phyloP scores from a whole-genome alignment of 2,888 invertebrate genomes.

The Lithodes maja region DNA sequence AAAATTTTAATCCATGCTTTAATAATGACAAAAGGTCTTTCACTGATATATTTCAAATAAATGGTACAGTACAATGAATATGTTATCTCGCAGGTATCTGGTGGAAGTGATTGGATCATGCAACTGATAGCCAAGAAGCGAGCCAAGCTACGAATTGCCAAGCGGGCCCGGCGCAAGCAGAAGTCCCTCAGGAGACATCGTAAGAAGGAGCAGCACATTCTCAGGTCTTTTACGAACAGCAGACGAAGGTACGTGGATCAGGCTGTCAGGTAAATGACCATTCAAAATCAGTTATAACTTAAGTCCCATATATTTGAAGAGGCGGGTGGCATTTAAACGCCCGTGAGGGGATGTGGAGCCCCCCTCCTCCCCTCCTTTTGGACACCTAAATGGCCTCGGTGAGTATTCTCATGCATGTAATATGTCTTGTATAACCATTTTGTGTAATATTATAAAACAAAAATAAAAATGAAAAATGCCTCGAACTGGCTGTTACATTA shows the following conservation, averaged over 20 bases:
- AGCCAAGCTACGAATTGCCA: conserved; percentile 52
- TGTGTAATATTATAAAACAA: too few species aligned
- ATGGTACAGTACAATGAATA: not conserved
- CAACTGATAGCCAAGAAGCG: conserved; percentile 56
- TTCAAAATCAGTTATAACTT: too few species aligned
- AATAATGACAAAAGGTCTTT: not conserved
- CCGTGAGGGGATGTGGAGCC: too few species aligned
- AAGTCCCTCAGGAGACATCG: conserved; percentile 43
- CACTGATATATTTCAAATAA: not conserved
- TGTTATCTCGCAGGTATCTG: conserved; percentile 33
- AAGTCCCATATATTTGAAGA: too few species aligned
- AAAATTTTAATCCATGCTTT: not conserved
- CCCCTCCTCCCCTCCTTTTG: too few species aligned
- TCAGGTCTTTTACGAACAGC: conserved; percentile 39
- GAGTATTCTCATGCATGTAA: too few species aligned
- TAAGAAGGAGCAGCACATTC: conserved; percentile 49
- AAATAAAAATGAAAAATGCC: too few species aligned
- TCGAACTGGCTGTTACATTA: too few species aligned
- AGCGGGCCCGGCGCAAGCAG: conserved; percentile 42
- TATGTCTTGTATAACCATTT: too few species aligned
- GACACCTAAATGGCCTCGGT: too few species aligned
- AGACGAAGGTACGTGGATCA: conserved; percentile 29
- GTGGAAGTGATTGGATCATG: conserved; percentile 63
- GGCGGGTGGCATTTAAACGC: too few species aligned
- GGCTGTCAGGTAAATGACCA: too few species aligned